Conservation (phyloP, 2,888 invertebrate genomes). For the Synanthedon tipuliformis region DNA sequence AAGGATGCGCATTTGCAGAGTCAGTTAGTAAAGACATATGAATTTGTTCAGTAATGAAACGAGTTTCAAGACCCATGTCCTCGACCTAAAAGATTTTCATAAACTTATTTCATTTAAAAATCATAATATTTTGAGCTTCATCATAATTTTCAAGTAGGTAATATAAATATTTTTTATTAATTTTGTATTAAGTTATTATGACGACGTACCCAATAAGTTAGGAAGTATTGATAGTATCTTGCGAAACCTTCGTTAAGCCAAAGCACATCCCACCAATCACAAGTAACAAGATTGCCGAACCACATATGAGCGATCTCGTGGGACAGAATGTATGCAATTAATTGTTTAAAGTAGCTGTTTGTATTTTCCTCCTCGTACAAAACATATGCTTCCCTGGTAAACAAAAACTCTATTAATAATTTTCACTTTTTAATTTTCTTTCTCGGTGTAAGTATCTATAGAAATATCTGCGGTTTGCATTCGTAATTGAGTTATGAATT, state of each 20-base stretch:
- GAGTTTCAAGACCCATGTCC: constrained; percentile 73
- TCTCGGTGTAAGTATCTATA: not conserved
- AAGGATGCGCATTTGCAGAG: constrained; percentile 69
- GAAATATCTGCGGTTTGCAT: not conserved
- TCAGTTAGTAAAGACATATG: constrained; percentile 74
- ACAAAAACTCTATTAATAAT: constrained; percentile 3
- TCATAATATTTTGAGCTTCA: not conserved
- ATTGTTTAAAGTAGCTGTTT: constrained; percentile 53
- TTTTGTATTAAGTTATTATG: too few species aligned
- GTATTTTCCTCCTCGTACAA: constrained; percentile 51
- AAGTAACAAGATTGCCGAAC: constrained; percentile 77
- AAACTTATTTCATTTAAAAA: not conserved
- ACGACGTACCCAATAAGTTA: constrained; percentile 63
- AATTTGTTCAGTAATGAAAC: constrained; percentile 78
- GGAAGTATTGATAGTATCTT: constrained; percentile 78
- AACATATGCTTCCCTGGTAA: constrained; percentile 50
- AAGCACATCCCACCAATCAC: constrained; percentile 74
- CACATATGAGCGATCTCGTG: constrained; percentile 83
- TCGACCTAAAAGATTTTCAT: constrained; percentile 59
- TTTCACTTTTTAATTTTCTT: not conserved
- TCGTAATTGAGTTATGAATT: not conserved
- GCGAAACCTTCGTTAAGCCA: constrained; percentile 80
- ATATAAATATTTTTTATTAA: too few species aligned
- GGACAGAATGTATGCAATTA: constrained; percentile 70
- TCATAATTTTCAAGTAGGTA: not conserved